A percentile compares a stretch with the other conserved stretches of the same genome.
Evolutionary conservation across 1,140 invertebrate species (phyloP).

Genomic region (Bombus cullumanus): DNA sequence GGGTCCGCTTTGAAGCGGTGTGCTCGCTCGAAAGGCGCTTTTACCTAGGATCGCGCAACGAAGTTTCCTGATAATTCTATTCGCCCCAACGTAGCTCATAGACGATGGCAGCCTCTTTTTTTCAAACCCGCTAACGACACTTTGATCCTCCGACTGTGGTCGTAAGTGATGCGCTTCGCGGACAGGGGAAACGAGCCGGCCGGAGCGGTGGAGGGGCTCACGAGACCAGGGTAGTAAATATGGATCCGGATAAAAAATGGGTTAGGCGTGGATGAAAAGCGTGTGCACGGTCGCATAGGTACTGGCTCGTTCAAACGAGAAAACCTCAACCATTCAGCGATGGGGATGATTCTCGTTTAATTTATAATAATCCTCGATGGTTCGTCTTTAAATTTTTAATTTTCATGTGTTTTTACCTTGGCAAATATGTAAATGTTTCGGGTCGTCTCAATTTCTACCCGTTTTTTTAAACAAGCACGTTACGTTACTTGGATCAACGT

Average conservation of each 20-base stretch:
- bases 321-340: neutral
- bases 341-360: neutral
- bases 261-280: slow-evolving; percentile 37
- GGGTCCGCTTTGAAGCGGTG: slow-evolving; percentile 2
- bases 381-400: neutral
- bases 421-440: too few species aligned
- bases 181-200: neutral
- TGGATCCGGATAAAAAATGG: slow-evolving; percentile 55
- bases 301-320: neutral
- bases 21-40: slow-evolving; percentile 17
- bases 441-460: too few species aligned
- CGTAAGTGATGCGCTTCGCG: slow-evolving; percentile 33
- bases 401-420: too few species aligned
- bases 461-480: too few species aligned
- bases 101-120: slow-evolving; percentile 25
- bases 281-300: neutral
- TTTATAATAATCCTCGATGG: neutral
- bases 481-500: too few species aligned
- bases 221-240: slow-evolving; percentile 35
- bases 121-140: slow-evolving; percentile 38
- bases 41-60: slow-evolving; percentile 33
- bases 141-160: slow-evolving; percentile 50
- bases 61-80: slow-evolving; percentile 40
- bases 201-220: neutral
- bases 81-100: slow-evolving; percentile 21